Conservation (phyloP, 2,797 vertebrate species). For the Fratercula arctica region DNA sequence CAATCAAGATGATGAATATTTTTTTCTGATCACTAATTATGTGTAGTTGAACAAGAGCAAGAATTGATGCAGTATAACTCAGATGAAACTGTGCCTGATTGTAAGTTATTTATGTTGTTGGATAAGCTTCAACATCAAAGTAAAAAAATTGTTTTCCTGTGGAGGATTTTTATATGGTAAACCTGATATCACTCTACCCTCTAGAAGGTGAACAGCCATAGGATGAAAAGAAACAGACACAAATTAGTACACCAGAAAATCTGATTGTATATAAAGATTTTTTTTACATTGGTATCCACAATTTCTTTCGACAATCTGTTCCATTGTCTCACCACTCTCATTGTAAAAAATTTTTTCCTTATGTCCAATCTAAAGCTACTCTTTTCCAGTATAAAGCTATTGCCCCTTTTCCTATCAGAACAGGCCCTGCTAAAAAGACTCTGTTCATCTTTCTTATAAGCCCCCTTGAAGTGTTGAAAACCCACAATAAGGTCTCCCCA, state of each 20-base stretch:
- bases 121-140: neutral
- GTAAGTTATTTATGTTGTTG: neutral
- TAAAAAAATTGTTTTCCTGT: neutral
- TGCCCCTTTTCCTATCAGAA: neutral
- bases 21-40: slow-evolving; percentile 21
- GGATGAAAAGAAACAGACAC: neutral
- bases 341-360: neutral
- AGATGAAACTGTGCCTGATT: neutral
- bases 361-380: neutral
- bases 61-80: neutral
- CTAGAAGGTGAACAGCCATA: neutral
- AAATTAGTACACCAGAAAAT: neutral
- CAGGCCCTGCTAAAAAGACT: neutral
- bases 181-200: neutral
- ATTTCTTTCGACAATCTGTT: neutral
- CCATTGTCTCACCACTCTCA: neutral
- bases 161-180: neutral
- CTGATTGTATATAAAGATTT: neutral
- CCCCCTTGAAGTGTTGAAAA: neutral
- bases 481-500: rapidly evolving
- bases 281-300: neutral
- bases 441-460: neutral
- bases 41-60: neutral
- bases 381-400: neutral
- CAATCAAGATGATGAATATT: slow-evolving; percentile 35